These are phyloP conservation scores for Lochmaea crataegi DNA, from an alignment of 2,888 invertebrate genomes.

Conservation along the genomic window DNA sequence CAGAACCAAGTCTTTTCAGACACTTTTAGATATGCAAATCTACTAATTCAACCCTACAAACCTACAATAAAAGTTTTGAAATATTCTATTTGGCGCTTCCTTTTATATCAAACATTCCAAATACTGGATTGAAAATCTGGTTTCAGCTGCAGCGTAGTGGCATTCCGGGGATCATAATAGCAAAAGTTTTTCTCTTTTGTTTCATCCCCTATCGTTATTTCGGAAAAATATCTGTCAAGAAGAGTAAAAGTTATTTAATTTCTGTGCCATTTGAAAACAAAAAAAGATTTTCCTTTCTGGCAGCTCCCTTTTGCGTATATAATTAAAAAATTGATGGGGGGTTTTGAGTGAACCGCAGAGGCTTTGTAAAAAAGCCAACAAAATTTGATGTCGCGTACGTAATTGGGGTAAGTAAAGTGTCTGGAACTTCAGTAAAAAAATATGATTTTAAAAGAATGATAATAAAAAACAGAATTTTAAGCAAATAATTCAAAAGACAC, in stretches of 20 bases:
- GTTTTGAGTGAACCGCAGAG: slow-evolving; percentile 21
- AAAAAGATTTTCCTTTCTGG: slow-evolving; percentile 31
- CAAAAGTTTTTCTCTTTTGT: slow-evolving; percentile 53
- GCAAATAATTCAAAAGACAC: too few relatives aligned
- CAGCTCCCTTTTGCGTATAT: slow-evolving; percentile 11
- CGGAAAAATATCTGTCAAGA: slow-evolving; percentile 43
- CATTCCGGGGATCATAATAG: slow-evolving; percentile 52
- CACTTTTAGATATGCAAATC: too few relatives aligned
- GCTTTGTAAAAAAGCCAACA: slow-evolving; percentile 18
- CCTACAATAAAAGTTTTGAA: too few relatives aligned
- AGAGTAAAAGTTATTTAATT: slow-evolving; percentile 43
- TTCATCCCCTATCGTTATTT: slow-evolving; percentile 44
- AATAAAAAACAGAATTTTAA: background rate
- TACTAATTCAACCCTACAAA: too few relatives aligned
- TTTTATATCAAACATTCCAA: background rate
- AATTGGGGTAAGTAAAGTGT: slow-evolving; percentile 21
- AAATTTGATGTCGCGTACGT: slow-evolving; percentile 29
- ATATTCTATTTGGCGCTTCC: too few relatives aligned
- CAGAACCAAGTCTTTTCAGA: too few relatives aligned
- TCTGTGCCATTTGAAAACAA: slow-evolving; percentile 35
- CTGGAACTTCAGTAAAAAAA: background rate
- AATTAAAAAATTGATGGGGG: slow-evolving; percentile 32
- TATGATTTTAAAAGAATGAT: background rate
- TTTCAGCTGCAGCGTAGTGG: slow-evolving; percentile 35
- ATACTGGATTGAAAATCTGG: background rate